A percentile compares a stretch with the other conserved stretches of the same genome.
Evolutionary conservation across 2,113 vertebrate species (phyloP).

Genomic region (Actinemys pallida): DNA sequence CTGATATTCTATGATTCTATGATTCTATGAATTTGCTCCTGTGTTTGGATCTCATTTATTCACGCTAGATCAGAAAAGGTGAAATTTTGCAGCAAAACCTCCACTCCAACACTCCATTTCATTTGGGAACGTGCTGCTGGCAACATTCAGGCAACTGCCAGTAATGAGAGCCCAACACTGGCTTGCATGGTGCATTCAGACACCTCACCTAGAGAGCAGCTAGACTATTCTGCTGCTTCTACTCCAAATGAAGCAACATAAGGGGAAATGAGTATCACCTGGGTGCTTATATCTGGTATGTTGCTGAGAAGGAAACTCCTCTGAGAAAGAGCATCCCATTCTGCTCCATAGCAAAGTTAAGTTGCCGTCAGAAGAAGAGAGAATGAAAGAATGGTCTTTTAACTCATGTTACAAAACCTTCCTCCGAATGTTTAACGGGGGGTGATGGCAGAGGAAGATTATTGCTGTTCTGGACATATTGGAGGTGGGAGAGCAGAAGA

Average conservation of each 20-base stretch:
- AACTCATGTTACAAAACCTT: neutral
- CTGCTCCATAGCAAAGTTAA: neutral
- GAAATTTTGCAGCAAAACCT: neutral
- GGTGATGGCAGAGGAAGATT: neutral
- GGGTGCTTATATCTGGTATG: neutral
- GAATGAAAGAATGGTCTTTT: neutral
- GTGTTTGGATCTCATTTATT: neutral
- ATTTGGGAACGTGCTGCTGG: neutral
- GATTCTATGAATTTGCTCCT: neutral
- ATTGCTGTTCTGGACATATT: neutral
- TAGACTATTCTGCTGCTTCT: neutral
- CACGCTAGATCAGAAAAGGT: neutral
- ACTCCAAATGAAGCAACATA: neutral
- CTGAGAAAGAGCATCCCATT: neutral
- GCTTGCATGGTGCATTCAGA: neutral
- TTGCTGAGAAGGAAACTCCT: neutral
- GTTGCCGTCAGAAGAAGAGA: neutral
- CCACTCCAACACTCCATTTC: neutral
- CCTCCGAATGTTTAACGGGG: neutral
- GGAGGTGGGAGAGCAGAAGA: neutral
- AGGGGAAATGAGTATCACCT: neutral
- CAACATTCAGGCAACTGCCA: neutral
- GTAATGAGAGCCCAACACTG: neutral
- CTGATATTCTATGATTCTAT: no score
- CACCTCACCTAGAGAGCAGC: neutral